Evolutionary conservation across 64 coral and sea anemone genomes (phyloP).

Genomic region (Cladopsammia gracilis): DNA sequence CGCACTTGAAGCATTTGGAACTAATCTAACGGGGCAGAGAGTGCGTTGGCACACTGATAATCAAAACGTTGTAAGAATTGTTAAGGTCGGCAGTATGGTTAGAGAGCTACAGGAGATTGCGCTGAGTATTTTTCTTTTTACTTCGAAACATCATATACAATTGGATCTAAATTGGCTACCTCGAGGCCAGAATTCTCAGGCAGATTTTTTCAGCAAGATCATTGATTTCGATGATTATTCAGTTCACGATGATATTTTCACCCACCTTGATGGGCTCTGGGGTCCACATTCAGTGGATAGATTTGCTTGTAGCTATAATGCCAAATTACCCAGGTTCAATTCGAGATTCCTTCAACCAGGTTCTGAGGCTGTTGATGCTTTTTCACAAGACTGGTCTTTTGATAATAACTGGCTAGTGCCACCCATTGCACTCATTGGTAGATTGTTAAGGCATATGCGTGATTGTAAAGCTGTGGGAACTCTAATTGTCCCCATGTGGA

Average conservation of each 20-base stretch:
- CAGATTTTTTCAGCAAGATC: slow-evolving; percentile 40
- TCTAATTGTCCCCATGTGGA: slow-evolving; percentile 19
- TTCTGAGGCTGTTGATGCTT: slow-evolving; percentile 62
- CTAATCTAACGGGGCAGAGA: background rate
- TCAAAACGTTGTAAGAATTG: too few species aligned
- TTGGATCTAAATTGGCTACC: slow-evolving; percentile 19
- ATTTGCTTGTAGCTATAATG: slow-evolving; percentile 71
- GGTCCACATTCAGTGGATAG: slow-evolving; percentile 69
- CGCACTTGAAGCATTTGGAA: background rate
- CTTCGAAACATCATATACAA: background rate
- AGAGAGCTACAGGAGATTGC: too few species aligned
- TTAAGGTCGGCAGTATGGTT: too few species aligned
- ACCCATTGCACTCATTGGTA: background rate
- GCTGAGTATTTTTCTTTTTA: background rate
- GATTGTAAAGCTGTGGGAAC: background rate
- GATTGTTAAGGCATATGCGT: background rate
- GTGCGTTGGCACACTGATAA: too few species aligned
- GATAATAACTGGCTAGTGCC: slow-evolving; percentile 15
- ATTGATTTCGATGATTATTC: slow-evolving; percentile 59
- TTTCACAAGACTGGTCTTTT: slow-evolving; percentile 58
- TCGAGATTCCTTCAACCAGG: slow-evolving; percentile 63
- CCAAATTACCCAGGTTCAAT: slow-evolving; percentile 67
- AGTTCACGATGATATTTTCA: slow-evolving; percentile 38
- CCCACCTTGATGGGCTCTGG: slow-evolving; percentile 27
- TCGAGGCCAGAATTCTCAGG: slow-evolving; percentile 26